Evolutionary conservation across 2,113 vertebrate species (phyloP).

Genomic region (Nibea coibor): DNA sequence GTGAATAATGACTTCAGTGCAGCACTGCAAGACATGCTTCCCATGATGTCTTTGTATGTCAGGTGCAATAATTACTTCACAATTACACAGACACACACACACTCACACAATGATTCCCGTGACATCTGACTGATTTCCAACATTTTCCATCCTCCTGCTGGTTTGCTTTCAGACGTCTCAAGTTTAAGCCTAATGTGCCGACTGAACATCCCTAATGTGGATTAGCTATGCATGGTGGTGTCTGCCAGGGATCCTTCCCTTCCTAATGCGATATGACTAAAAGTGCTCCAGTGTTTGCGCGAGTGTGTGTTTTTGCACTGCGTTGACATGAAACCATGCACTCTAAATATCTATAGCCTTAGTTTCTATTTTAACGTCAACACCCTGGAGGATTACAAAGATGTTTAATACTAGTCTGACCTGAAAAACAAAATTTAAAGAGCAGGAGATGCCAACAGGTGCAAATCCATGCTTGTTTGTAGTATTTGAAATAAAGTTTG

Average conservation of each 20-base stretch:
- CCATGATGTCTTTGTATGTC: slow-evolving; percentile 16
- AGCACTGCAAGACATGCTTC: slow-evolving; percentile 1
- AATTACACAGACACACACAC: slow-evolving; percentile 22
- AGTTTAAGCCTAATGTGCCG: slow-evolving; percentile 56
- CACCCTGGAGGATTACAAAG: slow-evolving; percentile 4
- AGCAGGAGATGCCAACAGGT: slow-evolving; percentile 3
- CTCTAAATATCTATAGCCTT: slow-evolving; percentile 35
- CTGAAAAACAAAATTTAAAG: slow-evolving; percentile 41
- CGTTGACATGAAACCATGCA: slow-evolving; percentile 20
- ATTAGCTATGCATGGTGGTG: slow-evolving; percentile 64
- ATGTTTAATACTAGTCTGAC: slow-evolving; percentile 28
- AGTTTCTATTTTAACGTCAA: slow-evolving; percentile 33
- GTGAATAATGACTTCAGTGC: slow-evolving; percentile 15
- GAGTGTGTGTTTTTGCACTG: slow-evolving; percentile 23
- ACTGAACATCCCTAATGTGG: slow-evolving; percentile 70
- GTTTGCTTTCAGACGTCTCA: slow-evolving; percentile 53
- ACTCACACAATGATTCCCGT: background rate
- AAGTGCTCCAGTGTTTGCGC: slow-evolving; percentile 44
- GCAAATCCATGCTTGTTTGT: background rate
- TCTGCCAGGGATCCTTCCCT: slow-evolving; percentile 52
- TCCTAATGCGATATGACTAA: slow-evolving; percentile 53
- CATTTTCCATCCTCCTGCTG: slow-evolving; percentile 37
- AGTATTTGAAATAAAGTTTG: background rate
- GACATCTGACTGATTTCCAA: slow-evolving; percentile 61
- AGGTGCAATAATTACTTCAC: slow-evolving; percentile 28